A percentile compares a stretch with the other conserved stretches of the same genome.
Evolutionary conservation across 2,888 invertebrate genomes (phyloP).

Genomic region (Norana najaformis): DNA sequence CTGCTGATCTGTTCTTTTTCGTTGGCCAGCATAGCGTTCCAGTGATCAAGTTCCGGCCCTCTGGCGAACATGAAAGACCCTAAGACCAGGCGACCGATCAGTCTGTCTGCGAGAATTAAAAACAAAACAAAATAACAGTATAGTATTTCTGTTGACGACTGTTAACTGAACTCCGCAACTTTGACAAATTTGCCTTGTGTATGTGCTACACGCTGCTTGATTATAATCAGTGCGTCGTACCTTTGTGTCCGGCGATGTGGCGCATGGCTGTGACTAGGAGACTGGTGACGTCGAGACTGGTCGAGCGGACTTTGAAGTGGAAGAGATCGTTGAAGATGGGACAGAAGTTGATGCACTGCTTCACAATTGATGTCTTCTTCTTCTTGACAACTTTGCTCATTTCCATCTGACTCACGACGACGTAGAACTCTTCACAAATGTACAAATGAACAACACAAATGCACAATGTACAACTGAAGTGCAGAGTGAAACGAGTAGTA

Average conservation of each 20-base stretch:
- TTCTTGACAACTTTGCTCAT: conserved; percentile 76
- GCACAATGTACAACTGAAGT: no score
- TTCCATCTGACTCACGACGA: conserved; percentile 71
- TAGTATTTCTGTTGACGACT: not conserved
- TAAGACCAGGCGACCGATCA: conserved; percentile 73
- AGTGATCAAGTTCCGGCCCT: conserved; percentile 76
- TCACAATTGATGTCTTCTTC: conserved; percentile 70
- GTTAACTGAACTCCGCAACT: no score
- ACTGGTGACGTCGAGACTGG: conserved; percentile 71
- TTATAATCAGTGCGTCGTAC: not conserved
- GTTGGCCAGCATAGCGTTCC: conserved; percentile 74
- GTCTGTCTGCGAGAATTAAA: not conserved
- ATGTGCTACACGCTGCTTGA: no score
- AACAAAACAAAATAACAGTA: not conserved
- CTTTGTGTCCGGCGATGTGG: not conserved
- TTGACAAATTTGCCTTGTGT: no score
- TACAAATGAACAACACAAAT: not conserved
- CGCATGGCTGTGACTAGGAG: conserved; percentile 64
- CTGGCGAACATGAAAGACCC: conserved; percentile 81
- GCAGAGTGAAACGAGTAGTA: no score
- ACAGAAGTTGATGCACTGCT: conserved; percentile 62
- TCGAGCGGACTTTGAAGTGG: conserved; percentile 72
- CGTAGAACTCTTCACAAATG: conserved; percentile 69
- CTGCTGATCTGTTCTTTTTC: conserved; percentile 74
- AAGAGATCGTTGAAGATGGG: conserved; percentile 78